Base-by-base conservation (phyloP, 2,113 vertebrate species). In the Hippocampus comes region DNA sequence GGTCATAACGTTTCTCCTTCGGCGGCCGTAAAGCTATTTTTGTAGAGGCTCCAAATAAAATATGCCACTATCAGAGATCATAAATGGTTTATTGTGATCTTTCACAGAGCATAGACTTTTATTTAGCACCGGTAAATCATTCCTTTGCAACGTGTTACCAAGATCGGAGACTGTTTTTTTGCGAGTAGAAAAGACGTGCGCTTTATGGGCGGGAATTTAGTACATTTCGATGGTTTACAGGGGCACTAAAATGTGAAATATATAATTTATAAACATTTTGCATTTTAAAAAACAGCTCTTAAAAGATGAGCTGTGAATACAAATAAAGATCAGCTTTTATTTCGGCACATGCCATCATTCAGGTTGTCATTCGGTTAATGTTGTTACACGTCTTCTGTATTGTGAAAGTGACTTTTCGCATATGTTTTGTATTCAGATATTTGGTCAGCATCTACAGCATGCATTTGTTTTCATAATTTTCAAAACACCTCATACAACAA, bases 221-320 rank as follows among this genome's bases (percentile, higher is more conserved):
- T 93, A 90, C 87, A 88, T 84, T 82, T 83, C 73, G 91, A 89
- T 90, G 86, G 83, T 94, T 93, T 93, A 94, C 92, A 83, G 86
- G 86, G 81, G 91, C 88, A 81, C 84, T 94, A 93, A 93, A 93
- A 84, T 83, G 68, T 83, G 77, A 90, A 92, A 93, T 91, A 81
- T 86, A 89, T 91, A 86, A 93, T 90, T 92, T 89, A 82, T 78
- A 89, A 90, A 87, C 84, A 88, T 92, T 83, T 87, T 89, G 76
- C 77, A 74, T 89, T 38, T 89, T 88, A 91, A 79, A 56, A 61
- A 61, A 61, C 17, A 82, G 82, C 73, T 82, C 76, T 88, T 88
- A 92, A 66, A 92, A 87, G 78, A 88, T 80, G 68, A 78, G 76
- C 82, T 82, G 72, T 91, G 92, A 92, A 93, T 92, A 91, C 87